Evolutionary conservation across 2,797 vertebrate species (phyloP), one percentile per base, ranked within the genome.

Genomic region (Gallinago nigripennis): DNA sequence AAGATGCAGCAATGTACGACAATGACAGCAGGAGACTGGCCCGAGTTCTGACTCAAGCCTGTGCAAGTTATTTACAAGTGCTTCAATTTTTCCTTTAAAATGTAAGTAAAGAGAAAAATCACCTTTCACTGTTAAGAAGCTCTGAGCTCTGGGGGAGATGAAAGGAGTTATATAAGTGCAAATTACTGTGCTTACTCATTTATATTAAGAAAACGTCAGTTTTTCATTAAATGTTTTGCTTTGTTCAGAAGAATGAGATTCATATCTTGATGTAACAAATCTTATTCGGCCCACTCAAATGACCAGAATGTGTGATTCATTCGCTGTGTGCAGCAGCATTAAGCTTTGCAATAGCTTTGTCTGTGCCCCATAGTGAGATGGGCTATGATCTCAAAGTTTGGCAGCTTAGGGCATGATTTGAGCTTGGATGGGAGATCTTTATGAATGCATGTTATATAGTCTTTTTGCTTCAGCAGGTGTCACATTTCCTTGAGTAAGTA

Each of bases 171-270:
- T 60, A 27, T 46, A 90, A 94, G 82, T 68, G 81, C 35, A 86
- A 96, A 94, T 92, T 82, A 48, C 68, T 68, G 19, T 84, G 66
- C 86, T 94, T 90, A 91, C 45, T 91, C 77, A 92, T 82, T 88
- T 73, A 57, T 90, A 82, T 88, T 69, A 86, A 72, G 73, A 90
- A 94, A 94, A 91, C 2, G 9, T 61, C 37, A 13, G 50, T 3
- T 91, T 94, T 94, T 84, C 68, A 84, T 88, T 86, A 70, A 87
- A 80, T 84, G 33, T 76, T 90, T 91, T 84, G 11, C 63, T 95
- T 92, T 90, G 48, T 84, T 90, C 83, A 24, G 64, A 90, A 88
- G 71, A 92, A 90, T 85, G 63, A 82, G 92, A 79, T 70, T 70
- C 2, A 1, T 88, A 84, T 73, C 78, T 80, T 57, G 51, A 73